Evolutionary conservation across 2,797 vertebrate species (phyloP).

Genomic region (Hydrophis major): DNA sequence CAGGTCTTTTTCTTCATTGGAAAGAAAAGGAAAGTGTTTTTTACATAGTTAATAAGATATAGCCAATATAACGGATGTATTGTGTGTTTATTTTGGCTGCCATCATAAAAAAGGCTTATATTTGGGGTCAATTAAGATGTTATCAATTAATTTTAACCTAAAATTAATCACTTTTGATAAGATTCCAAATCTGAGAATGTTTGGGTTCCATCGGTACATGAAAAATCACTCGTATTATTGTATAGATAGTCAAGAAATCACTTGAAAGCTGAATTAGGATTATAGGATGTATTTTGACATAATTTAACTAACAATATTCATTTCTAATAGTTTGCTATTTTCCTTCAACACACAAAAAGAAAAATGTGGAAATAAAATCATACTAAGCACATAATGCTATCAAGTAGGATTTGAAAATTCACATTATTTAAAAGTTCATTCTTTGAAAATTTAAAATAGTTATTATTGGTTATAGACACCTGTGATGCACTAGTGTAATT

Average conservation of each 20-base stretch:
- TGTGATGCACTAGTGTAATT: slow-evolving; percentile 57
- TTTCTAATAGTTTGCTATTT: slow-evolving; percentile 59
- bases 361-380: slow-evolving; percentile 51
- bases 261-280: slow-evolving; percentile 53
- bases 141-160: slow-evolving; percentile 32
- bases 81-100: slow-evolving; percentile 44
- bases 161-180: not conserved
- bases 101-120: slow-evolving; percentile 37
- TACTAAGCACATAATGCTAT: slow-evolving; percentile 64
- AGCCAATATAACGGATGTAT: slow-evolving; percentile 39
- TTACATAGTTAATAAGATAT: slow-evolving; percentile 36
- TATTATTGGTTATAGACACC: slow-evolving; percentile 61
- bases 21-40: slow-evolving; percentile 27
- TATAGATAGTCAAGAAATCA: slow-evolving; percentile 43
- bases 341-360: not conserved
- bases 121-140: slow-evolving; percentile 54
- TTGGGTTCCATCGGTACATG: slow-evolving; percentile 38
- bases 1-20: slow-evolving; percentile 40
- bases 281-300: slow-evolving; percentile 51
- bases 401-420: slow-evolving; percentile 59
- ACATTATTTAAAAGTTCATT: slow-evolving; percentile 56
- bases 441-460: slow-evolving; percentile 56
- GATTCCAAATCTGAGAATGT: slow-evolving; percentile 1
- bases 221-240: slow-evolving; percentile 50
- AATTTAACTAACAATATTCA: slow-evolving; percentile 58